Evolutionary conservation across 2,113 vertebrate species (phyloP).

Genomic region (Vulpes lagopus): DNA sequence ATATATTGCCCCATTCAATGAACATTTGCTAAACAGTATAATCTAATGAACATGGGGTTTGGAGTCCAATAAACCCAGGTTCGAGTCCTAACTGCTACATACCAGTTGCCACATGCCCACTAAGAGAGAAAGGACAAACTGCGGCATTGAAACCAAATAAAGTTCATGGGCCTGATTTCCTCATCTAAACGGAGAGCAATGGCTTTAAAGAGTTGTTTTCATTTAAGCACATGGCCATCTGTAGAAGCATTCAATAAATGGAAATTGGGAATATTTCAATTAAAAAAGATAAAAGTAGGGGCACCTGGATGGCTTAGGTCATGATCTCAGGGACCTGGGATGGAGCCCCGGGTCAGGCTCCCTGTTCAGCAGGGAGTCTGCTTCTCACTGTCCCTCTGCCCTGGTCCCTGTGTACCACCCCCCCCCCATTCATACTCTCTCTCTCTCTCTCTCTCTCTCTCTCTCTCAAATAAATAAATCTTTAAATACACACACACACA

Average conservation of each 20-base stretch:
- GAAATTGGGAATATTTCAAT: not conserved
- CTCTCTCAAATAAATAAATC: not conserved
- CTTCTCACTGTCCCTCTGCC: not conserved
- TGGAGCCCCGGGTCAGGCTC: accelerated
- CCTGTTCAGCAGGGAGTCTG: not conserved
- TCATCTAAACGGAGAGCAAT: not conserved
- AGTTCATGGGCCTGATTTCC: not conserved
- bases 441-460: not conserved
- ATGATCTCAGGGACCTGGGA: not conserved
- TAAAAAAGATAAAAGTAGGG: not conserved
- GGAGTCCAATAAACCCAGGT: not conserved
- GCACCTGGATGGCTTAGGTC: not conserved
- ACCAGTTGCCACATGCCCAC: not conserved
- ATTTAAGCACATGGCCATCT: not conserved
- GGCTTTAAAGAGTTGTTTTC: not conserved
- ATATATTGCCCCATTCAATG: not conserved
- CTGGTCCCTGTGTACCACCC: not conserved
- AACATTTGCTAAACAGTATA: not conserved
- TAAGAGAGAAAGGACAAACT: not conserved
- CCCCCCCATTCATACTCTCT: accelerated
- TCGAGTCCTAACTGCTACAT: not conserved
- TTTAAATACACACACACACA: too few species aligned
- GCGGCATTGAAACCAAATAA: not conserved
- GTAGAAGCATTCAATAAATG: not conserved
- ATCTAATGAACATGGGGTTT: not conserved